Evolutionary conservation across 1,140 invertebrate genomes (phyloP).

Genomic region (Octopus sinensis): DNA sequence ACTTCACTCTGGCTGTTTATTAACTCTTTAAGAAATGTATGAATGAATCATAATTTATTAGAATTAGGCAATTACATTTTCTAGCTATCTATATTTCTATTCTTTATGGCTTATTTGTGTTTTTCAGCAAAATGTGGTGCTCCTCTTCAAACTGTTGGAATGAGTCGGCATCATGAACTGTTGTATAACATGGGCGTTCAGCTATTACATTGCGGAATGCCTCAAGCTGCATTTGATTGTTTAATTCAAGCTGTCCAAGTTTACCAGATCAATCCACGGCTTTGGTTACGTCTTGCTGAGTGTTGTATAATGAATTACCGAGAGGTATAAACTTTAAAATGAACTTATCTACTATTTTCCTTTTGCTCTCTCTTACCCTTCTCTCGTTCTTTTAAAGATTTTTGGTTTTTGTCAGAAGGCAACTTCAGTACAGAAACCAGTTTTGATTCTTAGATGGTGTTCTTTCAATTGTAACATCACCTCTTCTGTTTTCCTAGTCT

Average conservation of each 20-base stretch:
- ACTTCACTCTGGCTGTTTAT: no score
- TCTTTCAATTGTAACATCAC: no score
- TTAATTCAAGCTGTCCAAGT: conserved; percentile 82
- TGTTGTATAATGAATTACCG: conserved; percentile 63
- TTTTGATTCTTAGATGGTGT: no score
- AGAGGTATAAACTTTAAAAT: conserved; percentile 37
- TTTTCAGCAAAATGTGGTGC: conserved; percentile 55
- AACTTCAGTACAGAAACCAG: no score
- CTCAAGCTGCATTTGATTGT: conserved; percentile 84
- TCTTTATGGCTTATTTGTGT: conserved; percentile 14
- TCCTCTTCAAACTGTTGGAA: conserved; percentile 63
- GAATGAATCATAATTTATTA: no score
- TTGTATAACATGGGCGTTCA: conserved; percentile 89
- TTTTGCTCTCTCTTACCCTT: neutral
- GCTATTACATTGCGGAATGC: conserved; percentile 75
- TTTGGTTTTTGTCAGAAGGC: no score
- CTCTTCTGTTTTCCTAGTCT: no score
- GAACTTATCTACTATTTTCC: neutral
- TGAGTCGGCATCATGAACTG: conserved; percentile 71
- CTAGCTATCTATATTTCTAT: neutral
- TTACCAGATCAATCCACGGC: conserved; percentile 80
- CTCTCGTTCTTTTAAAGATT: neutral
- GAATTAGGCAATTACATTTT: no score
- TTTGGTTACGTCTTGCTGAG: conserved; percentile 91
- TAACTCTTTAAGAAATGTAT: no score